These are phyloP conservation scores for Peromyscus aztecus DNA, from an alignment of 2,797 vertebrate genomes.

Conservation along the genomic window DNA sequence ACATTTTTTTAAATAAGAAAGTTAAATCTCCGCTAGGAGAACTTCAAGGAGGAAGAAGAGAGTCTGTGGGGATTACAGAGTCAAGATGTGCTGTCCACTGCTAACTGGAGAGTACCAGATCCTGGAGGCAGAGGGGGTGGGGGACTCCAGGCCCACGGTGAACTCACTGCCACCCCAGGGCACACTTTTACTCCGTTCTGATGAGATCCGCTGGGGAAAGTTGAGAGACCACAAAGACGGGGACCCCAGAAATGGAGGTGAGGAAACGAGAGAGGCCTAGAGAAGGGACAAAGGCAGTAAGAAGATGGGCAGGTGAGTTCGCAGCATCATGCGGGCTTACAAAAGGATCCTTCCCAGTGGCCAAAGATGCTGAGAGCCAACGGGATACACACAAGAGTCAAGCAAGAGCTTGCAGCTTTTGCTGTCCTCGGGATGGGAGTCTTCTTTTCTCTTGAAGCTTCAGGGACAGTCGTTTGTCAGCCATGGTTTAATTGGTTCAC, in stretches of 20 bases:
- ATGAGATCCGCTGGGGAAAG: not conserved
- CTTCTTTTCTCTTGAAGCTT: conserved; percentile 33
- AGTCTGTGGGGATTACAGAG: not conserved
- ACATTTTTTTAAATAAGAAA: not conserved
- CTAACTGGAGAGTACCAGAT: not conserved
- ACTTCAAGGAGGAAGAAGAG: not conserved
- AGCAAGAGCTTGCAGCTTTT: not conserved
- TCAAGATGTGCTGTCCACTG: conserved; percentile 1
- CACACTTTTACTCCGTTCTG: not conserved
- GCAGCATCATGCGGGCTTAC: not conserved
- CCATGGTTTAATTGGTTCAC: not conserved
- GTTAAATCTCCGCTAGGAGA: not conserved
- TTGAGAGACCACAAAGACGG: not conserved
- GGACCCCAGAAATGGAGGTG: not conserved
- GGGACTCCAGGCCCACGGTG: not conserved
- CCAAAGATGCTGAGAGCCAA: not conserved
- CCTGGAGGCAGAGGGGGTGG: not conserved
- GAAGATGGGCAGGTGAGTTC: not conserved
- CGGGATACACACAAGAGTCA: not conserved
- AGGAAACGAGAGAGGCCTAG: conserved; percentile 29
- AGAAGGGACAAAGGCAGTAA: not conserved
- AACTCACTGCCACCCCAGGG: not conserved
- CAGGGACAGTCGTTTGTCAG: not conserved
- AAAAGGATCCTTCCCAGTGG: not conserved
- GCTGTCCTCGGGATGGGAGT: not conserved